Base-by-base conservation (phyloP, 2,113 vertebrate species). In the Poecile atricapillus region DNA sequence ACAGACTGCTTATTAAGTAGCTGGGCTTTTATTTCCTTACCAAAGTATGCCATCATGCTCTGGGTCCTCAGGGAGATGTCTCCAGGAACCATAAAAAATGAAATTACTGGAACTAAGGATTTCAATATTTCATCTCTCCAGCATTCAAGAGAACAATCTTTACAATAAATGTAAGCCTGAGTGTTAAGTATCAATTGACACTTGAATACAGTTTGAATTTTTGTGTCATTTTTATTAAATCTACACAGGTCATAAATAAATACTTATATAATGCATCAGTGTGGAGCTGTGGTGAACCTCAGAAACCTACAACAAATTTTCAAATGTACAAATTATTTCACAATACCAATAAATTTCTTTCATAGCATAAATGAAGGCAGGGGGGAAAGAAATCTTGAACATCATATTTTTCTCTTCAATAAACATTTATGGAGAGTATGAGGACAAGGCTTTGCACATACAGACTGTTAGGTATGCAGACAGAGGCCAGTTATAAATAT, bases 11-110 rank as follows among this genome's bases (percentile, higher is more conserved):
- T 93, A 87, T 91, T 92, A 94, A 94, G 43, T 74, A 89, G 56
- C 50, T 44, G 60, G 46, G 46, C 35, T 95, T 94, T 95, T 94
- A 96, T 95, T 94, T 96, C 91, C 71, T 93, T 90, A 94, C 89
- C 59, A 87, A 92, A 94, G 15, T 82, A 91, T 43, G n/a, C 33
- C 74, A 77, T 96, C 67, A 28, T 91, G 77, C 86, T 93, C 90
- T 94, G 53, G 53, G 73, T 94, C 96, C 92, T 92, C 46, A 68
- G 94, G 94, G 94, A 92, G 43, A 63, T 2, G 3, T 83, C 75
- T 93, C 56, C 64, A 95, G 58, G 81, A 95, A 83, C 59, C 65
- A 91, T 94, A 90, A 97, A 95, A 97, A 89, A 74, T 86, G 80
- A 17, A 84, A 2, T 95, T 97, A 83, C 74, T 94, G 70, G 82